These are phyloP conservation scores for Brachyalestes nurse DNA, from an alignment of 2,797 vertebrate species.

Conservation along the genomic window DNA sequence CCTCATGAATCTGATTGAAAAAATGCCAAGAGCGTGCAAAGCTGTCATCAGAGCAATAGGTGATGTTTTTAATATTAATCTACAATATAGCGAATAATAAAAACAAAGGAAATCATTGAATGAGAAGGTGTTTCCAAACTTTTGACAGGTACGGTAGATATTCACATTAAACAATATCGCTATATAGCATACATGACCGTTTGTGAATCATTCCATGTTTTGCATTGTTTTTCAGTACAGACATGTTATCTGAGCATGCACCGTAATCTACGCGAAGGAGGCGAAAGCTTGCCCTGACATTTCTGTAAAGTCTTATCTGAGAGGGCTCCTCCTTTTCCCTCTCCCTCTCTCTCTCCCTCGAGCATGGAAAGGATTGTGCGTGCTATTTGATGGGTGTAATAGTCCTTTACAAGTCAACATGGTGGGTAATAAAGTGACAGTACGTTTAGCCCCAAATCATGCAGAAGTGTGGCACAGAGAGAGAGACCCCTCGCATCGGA, in stretches of 20 bases:
- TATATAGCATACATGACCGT: neutral
- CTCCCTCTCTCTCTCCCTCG: conserved; percentile 69
- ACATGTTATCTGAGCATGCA: neutral
- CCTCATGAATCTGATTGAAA: no score
- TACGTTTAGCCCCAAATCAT: conserved; percentile 92
- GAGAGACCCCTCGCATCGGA: neutral
- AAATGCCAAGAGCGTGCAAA: no score
- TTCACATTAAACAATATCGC: neutral
- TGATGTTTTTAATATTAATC: no score
- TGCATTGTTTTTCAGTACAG: neutral
- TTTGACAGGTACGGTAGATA: no score
- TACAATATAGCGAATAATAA: no score
- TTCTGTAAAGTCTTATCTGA: neutral
- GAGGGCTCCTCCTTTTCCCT: conserved; percentile 32
- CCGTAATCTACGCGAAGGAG: neutral
- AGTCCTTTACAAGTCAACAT: conserved; percentile 78
- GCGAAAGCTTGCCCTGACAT: neutral
- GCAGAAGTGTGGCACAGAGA: conserved; percentile 73
- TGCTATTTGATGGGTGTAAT: conserved; percentile 83
- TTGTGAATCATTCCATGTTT: neutral
- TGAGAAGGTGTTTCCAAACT: no score
- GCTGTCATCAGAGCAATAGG: no score
- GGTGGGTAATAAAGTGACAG: conserved; percentile 89
- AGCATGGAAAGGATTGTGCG: conserved; percentile 76
- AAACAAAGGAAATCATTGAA: no score